These are phyloP conservation scores for Rhaphigaster nebulosa DNA, from an alignment of 2,888 invertebrate genomes.

Conservation along the genomic window DNA sequence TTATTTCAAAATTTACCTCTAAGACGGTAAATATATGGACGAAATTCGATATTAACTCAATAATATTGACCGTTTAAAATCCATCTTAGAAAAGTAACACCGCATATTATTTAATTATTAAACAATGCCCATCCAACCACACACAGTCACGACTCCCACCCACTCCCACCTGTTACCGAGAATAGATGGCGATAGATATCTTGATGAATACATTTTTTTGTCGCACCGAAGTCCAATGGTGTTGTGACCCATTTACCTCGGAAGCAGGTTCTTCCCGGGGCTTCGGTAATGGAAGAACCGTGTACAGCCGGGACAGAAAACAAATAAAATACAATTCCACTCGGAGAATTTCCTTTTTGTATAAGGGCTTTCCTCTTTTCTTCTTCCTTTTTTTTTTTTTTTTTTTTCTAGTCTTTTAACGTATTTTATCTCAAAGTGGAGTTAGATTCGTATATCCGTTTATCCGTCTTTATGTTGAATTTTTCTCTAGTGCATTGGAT, in stretches of 20 bases:
- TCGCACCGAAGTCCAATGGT: background rate
- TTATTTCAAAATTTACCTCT: too few relatives aligned
- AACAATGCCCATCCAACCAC: background rate
- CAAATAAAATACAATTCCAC: conserved; percentile 49
- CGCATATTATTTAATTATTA: background rate
- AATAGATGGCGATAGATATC: conserved; percentile 34
- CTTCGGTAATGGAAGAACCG: conserved; percentile 45
- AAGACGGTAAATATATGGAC: too few relatives aligned
- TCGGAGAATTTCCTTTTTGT: conserved; percentile 49
- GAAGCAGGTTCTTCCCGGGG: background rate
- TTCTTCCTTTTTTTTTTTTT: conserved; percentile 3
- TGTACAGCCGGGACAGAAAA: conserved; percentile 21
- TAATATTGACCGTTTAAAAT: too few relatives aligned
- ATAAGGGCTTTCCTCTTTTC: conserved; percentile 35
- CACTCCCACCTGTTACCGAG: background rate
- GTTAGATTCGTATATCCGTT: conserved; percentile 25
- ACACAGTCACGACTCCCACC: background rate
- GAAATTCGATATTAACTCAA: too few relatives aligned
- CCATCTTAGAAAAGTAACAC: too few relatives aligned
- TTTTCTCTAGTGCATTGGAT: background rate
- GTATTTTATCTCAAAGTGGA: conserved; percentile 40
- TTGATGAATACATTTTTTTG: conserved; percentile 42
- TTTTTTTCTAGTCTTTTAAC: background rate
- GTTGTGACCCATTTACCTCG: conserved; percentile 42
- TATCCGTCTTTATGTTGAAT: conserved; percentile 24